A percentile compares a stretch with the other conserved stretches of the same genome.
phyloP scores from a whole-genome alignment of 2,113 vertebrate species.

The Dolichotis patagonum region DNA sequence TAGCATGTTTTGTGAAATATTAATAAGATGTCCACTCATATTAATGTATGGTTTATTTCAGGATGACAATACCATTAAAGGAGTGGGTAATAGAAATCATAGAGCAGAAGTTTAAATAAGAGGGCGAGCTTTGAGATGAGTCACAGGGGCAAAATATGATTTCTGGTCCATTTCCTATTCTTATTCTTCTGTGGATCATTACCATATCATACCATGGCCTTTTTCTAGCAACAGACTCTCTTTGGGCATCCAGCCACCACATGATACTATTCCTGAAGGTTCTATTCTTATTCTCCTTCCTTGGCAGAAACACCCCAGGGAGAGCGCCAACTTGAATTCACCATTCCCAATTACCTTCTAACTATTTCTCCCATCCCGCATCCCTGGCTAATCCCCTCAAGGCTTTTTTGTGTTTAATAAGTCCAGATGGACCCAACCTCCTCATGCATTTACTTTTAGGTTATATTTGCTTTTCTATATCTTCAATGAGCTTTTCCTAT shows the following conservation, averaged over 20 bases:
- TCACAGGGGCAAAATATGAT: not conserved
- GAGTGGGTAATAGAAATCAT: not conserved
- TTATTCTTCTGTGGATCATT: constrained; percentile 55
- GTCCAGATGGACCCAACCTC: constrained; percentile 67
- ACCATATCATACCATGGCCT: constrained; percentile 57
- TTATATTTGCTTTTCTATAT: constrained; percentile 66
- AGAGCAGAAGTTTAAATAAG: constrained; percentile 27
- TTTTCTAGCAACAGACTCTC: constrained; percentile 64
- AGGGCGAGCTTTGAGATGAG: not conserved
- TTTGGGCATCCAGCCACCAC: constrained; percentile 64
- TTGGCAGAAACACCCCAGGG: constrained; percentile 72
- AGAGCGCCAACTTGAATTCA: constrained; percentile 56
- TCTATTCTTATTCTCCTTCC: constrained; percentile 72
- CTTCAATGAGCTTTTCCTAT: constrained; percentile 64
- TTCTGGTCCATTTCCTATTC: constrained; percentile 36
- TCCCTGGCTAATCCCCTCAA: constrained; percentile 58
- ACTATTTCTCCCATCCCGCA: constrained; percentile 62
- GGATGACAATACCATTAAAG: not conserved
- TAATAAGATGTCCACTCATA: not conserved
- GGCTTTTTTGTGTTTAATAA: constrained; percentile 74
- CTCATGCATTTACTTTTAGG: constrained; percentile 65
- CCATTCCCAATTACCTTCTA: constrained; percentile 73
- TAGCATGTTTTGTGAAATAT: constrained; percentile 30
- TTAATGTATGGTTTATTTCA: constrained; percentile 7
- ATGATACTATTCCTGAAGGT: constrained; percentile 71